These are phyloP conservation scores for Pterocles gutturalis DNA, from an alignment of 2,113 vertebrate species.

Conservation along the genomic window DNA sequence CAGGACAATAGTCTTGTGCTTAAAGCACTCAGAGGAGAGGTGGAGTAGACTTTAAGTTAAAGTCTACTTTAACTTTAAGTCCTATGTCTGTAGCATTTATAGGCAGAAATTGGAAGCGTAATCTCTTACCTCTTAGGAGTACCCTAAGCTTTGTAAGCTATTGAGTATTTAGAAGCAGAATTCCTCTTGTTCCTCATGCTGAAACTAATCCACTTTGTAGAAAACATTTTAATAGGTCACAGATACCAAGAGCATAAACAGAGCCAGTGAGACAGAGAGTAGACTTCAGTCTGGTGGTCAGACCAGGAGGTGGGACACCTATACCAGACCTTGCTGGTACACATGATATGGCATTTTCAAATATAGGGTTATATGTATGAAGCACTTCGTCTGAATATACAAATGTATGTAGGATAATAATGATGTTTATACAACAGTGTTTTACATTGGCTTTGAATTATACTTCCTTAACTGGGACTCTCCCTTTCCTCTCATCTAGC, in stretches of 20 bases:
- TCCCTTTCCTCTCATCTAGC: background rate
- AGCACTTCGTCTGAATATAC: background rate
- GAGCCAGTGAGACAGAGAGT: background rate
- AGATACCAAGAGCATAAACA: background rate
- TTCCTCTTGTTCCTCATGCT: background rate
- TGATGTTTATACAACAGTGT: background rate
- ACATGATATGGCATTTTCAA: background rate
- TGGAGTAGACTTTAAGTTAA: background rate
- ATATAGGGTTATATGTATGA: background rate
- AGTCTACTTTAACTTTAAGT: background rate
- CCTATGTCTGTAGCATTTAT: background rate
- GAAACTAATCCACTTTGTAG: background rate
- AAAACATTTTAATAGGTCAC: background rate
- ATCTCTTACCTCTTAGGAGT: background rate
- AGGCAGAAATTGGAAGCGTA: background rate
- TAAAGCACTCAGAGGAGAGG: background rate
- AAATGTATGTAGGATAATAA: background rate
- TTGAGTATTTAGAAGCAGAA: background rate
- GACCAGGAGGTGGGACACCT: background rate
- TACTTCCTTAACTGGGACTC: background rate
- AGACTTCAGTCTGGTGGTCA: background rate
- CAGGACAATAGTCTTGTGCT: background rate
- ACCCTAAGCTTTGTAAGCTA: background rate
- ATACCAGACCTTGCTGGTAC: background rate
- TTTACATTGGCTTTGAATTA: background rate